Evolutionary conservation across 2,113 vertebrate species (phyloP), one percentile per base, ranked within the genome.

Genomic region (Phaethon lepturus): DNA sequence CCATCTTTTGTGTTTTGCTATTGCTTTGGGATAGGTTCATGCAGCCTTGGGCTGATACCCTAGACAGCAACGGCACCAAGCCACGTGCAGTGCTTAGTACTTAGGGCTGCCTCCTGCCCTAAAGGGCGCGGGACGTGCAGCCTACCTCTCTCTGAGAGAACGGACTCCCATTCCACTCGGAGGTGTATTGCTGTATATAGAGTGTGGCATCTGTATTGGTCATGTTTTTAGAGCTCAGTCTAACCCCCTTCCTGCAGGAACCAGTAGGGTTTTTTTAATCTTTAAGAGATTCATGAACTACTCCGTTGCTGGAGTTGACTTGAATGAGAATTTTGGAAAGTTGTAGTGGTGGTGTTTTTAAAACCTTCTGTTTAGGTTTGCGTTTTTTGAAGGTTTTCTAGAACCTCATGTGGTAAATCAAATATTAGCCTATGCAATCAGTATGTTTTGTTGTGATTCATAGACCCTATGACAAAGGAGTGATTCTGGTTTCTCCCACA

Each of bases 331-430:
- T 76, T 95, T 82, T 78, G 26, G 38, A 71, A 64, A 31, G 17
- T 40, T 62, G 71, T 60, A 28, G 50, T 59, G 22, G 56, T 68
- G 16, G 8, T 63, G 28, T 26, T 79, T 96, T 91, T 71, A 38
- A 95, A 93, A 60, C 12, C 17, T 14, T 71, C 23, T 78, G 14
- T 74, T 91, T 78, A 88, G 72, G 2, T 47, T 29, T 38, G 38
- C 38, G 38, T 87, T 75, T 75, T 95, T 69, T 38, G 58, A 94
- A 96, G 50, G 12, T 81, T 95, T 97, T 86, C 45, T 52, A 95
- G 81, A 84, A 38, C 28, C 33, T 94, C n/a, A 14, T 87, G 40
- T 59, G 24, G 53, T 68, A 81, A 91, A 92, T 59, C 25, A 74
- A 78, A 7, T 80, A 71, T 42, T 93, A 80, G 35, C 68, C 83